Evolutionary conservation across 2,113 vertebrate species (phyloP).

Genomic region (Pelvicachromis taeniatus): DNA sequence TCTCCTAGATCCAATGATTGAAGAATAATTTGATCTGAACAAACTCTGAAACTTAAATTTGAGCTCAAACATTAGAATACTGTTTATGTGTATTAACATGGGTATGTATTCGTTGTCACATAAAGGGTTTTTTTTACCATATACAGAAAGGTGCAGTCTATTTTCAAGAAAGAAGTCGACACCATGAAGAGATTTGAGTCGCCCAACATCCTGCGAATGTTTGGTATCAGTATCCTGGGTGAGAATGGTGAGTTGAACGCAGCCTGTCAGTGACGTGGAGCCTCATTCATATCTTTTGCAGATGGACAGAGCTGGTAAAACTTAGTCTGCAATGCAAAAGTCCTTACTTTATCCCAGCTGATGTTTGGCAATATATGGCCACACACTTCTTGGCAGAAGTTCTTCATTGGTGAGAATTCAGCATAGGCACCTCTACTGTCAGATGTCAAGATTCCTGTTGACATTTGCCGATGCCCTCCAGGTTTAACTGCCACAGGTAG

Average conservation of each 20-base stretch:
- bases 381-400: not conserved
- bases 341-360: not conserved
- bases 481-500: not conserved
- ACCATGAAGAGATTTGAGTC: conserved; percentile 86
- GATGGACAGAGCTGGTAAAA: not conserved
- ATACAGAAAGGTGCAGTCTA: conserved; percentile 66
- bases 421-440: not conserved
- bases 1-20: not conserved
- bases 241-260: conserved; percentile 66
- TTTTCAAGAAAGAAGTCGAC: conserved; percentile 78
- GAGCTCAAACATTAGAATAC: not conserved
- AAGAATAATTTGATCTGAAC: not conserved
- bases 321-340: not conserved
- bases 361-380: not conserved
- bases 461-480: not conserved
- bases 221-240: conserved; percentile 82
- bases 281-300: not conserved
- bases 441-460: no score
- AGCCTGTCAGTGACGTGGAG: not conserved
- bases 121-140: not conserved
- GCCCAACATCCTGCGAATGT: conserved; percentile 85
- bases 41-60: not conserved
- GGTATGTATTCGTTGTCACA: not conserved
- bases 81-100: not conserved
- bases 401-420: not conserved